phyloP scores from a whole-genome alignment of 2,113 vertebrate genomes.

The Odobenus rosmarus region DNA sequence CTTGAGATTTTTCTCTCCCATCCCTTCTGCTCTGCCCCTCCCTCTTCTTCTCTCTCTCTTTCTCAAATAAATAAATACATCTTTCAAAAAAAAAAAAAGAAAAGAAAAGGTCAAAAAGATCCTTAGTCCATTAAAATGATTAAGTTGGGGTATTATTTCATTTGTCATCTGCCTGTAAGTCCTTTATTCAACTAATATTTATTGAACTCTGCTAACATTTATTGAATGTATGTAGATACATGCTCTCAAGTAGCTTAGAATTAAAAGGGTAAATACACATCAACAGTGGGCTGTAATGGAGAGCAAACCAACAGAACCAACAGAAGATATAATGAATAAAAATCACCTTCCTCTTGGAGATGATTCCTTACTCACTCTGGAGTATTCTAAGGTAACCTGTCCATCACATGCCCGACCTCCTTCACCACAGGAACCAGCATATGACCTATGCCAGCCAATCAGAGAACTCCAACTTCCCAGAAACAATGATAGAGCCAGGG shows the following conservation, averaged over 20 bases:
- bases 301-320: background rate
- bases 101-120: background rate
- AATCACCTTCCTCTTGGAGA: background rate
- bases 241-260: conserved; percentile 17
- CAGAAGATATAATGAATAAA: background rate
- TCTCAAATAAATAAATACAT: background rate
- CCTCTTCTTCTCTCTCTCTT: background rate
- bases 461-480: background rate
- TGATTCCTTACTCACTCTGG: background rate
- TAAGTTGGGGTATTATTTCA: background rate
- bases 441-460: background rate
- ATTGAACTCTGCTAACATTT: background rate
- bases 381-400: background rate
- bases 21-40: background rate
- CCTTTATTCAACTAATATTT: background rate
- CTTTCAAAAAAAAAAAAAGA: background rate
- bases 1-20: background rate
- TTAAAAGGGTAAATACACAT: background rate
- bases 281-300: background rate
- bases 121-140: background rate
- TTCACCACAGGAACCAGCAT: background rate
- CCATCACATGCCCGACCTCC: rapidly evolving
- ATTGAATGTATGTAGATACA: background rate
- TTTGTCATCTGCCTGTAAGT: conserved; percentile 18
- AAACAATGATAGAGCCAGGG: background rate